Evolutionary conservation across 2,113 vertebrate species (phyloP).

Genomic region (Zosterops hypoxanthus): DNA sequence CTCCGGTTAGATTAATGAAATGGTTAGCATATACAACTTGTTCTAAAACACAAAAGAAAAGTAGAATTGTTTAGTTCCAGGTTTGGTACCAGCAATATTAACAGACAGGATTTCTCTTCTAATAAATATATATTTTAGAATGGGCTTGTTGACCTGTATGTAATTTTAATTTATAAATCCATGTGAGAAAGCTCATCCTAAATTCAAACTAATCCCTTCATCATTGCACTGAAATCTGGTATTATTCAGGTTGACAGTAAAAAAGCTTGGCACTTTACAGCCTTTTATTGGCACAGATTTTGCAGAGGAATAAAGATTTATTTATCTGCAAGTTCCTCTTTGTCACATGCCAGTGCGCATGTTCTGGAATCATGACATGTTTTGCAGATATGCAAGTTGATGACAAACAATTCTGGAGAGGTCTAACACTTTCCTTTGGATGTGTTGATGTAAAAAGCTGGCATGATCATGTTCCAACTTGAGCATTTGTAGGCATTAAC

Average conservation of each 20-base stretch:
- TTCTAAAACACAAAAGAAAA: constrained; percentile 75
- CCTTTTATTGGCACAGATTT: constrained; percentile 9
- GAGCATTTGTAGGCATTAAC: constrained; percentile 44
- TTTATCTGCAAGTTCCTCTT: constrained; percentile 45
- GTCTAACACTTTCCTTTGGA: constrained; percentile 57
- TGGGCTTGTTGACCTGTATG: not conserved
- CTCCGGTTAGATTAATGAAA: constrained; percentile 88
- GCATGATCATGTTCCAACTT: constrained; percentile 13
- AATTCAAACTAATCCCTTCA: not conserved
- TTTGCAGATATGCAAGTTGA: constrained; percentile 52
- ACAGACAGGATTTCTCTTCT: not conserved
- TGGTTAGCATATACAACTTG: constrained; percentile 90
- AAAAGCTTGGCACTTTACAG: not conserved
- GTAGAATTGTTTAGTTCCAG: not conserved
- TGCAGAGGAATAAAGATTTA: constrained; percentile 42
- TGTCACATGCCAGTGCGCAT: constrained; percentile 32
- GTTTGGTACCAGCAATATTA: not conserved
- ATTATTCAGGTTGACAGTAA: constrained; percentile 30
- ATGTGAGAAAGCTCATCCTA: not conserved
- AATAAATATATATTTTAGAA: not conserved
- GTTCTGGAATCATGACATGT: constrained; percentile 51
- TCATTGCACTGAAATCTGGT: not conserved
- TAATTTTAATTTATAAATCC: not conserved
- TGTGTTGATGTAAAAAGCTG: constrained; percentile 50
- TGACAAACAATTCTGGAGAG: constrained; percentile 64